A percentile compares a stretch with the other conserved stretches of the same genome.
phyloP scores from a whole-genome alignment of 2,888 invertebrate genomes.

The Nephrocerus scutellatus region DNA sequence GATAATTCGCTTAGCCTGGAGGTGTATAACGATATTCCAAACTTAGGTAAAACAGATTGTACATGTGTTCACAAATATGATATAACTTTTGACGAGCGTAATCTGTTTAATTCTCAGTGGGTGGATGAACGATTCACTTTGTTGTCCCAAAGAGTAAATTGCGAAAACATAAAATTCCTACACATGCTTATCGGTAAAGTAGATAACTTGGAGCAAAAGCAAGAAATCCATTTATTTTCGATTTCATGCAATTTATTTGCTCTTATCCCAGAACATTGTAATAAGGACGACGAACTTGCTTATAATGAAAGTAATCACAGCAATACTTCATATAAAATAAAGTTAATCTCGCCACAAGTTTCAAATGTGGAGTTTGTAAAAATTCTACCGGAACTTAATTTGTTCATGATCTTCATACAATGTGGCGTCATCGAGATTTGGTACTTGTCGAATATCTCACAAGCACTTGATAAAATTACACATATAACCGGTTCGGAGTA shows the following conservation, averaged over 20 bases:
- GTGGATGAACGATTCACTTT: constrained; percentile 32
- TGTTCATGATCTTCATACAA: constrained; percentile 34
- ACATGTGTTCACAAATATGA: constrained; percentile 31
- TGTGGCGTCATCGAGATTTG: constrained; percentile 42
- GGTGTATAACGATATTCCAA: constrained; percentile 34
- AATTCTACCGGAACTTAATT: constrained; percentile 26
- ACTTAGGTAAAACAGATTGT: constrained; percentile 28
- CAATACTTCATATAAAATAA: constrained; percentile 11
- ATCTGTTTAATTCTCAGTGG: constrained; percentile 39
- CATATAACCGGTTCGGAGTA: constrained; percentile 29
- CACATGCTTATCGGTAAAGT: constrained; percentile 25
- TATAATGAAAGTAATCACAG: neutral
- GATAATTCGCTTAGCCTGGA: constrained; percentile 30
- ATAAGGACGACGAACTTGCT: constrained; percentile 1
- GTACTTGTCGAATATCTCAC: constrained; percentile 31
- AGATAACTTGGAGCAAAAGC: constrained; percentile 13
- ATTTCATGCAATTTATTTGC: constrained; percentile 36
- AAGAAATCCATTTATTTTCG: constrained; percentile 37
- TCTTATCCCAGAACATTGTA: constrained; percentile 23
- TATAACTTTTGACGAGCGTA: constrained; percentile 39
- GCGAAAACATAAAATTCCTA: constrained; percentile 31
- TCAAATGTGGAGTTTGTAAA: constrained; percentile 30
- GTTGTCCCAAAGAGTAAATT: constrained; percentile 25
- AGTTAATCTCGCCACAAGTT: constrained; percentile 23
- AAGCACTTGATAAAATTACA: constrained; percentile 17